A percentile compares a stretch with the other conserved stretches of the same genome.
Conservation (phyloP, 2,888 invertebrate species). For the Myathropa florea region DNA sequence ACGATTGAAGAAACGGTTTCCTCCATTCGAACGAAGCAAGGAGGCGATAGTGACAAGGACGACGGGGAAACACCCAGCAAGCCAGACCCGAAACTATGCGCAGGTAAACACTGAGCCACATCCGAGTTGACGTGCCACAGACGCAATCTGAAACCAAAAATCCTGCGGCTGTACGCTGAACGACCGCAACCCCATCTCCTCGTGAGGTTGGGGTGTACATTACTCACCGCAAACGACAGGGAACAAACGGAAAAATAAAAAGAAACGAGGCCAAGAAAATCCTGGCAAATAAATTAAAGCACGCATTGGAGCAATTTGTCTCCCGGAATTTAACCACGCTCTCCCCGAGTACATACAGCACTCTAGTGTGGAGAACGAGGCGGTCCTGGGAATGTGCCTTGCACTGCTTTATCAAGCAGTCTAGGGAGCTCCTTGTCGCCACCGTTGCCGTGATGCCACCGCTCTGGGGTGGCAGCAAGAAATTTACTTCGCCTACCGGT, state of each 20-base stretch:
- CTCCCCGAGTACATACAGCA: constrained; percentile 12
- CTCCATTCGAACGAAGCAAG: background rate
- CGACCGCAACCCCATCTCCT: background rate
- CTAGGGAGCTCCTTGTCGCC: background rate
- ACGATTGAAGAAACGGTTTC: too few species aligned
- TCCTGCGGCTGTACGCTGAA: constrained; percentile 15
- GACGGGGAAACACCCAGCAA: constrained; percentile 6
- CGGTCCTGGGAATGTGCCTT: constrained; percentile 10
- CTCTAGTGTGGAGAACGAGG: background rate
- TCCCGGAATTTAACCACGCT: constrained; percentile 48
- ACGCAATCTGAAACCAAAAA: constrained; percentile 51
- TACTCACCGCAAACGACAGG: constrained; percentile 36
- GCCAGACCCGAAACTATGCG: constrained; percentile 13
- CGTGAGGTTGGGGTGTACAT: constrained; percentile 7
- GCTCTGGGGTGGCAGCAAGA: background rate
- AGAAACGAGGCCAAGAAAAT: constrained; percentile 28
- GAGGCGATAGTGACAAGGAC: constrained; percentile 24
- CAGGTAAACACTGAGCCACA: constrained; percentile 40
- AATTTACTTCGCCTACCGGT: constrained; percentile 10
- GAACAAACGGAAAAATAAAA: constrained; percentile 25
- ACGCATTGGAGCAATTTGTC: constrained; percentile 68
- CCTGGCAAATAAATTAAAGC: constrained; percentile 68
- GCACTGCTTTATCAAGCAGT: constrained; percentile 53
- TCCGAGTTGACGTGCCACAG: constrained; percentile 34
- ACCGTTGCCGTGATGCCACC: background rate